Percentiles rank a stretch among this genome's conserved stretches.
Conservation (phyloP, 2,797 vertebrate species). For the Staurois parvus region DNA sequence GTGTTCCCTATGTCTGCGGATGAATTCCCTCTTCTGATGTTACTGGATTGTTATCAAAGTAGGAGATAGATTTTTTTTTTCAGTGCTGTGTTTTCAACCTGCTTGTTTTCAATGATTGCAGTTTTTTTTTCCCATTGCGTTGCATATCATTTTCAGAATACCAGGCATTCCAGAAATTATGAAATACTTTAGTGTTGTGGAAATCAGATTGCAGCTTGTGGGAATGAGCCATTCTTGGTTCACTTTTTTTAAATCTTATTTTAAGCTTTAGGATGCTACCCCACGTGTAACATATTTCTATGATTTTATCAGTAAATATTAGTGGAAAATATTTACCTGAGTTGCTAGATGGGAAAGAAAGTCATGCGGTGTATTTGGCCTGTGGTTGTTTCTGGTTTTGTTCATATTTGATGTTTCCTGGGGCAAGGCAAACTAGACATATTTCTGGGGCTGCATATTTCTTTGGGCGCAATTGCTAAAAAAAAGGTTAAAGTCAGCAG, state of each 20-base stretch:
- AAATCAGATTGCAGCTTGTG: conserved; percentile 71
- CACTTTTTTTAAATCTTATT: conserved; percentile 70
- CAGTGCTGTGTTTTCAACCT: conserved; percentile 46
- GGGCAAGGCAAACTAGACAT: conserved; percentile 9
- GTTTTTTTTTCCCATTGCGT: conserved; percentile 33
- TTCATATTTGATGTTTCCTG: conserved; percentile 59
- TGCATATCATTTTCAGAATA: conserved; percentile 55
- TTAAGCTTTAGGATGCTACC: conserved; percentile 76
- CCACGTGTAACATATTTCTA: conserved; percentile 74
- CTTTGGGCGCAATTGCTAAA: too few relatives aligned
- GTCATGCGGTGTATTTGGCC: conserved; percentile 23
- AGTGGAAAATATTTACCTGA: conserved; percentile 77
- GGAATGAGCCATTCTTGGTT: conserved; percentile 76
- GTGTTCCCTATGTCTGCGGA: conserved; percentile 11
- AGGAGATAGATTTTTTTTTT: conserved; percentile 35
- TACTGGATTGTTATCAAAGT: conserved; percentile 49
- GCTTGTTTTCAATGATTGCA: conserved; percentile 39
- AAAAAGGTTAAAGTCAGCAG: too few relatives aligned
- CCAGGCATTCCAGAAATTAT: conserved; percentile 63
- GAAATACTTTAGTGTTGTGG: conserved; percentile 62
- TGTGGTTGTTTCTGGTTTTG: neutral
- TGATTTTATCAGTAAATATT: conserved; percentile 78
- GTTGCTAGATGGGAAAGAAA: conserved; percentile 68
- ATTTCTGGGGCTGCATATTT: too few relatives aligned
- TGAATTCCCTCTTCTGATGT: conserved; percentile 26